phyloP scores from a whole-genome alignment of 2,113 vertebrate species.

The Pollachius pollachius region DNA sequence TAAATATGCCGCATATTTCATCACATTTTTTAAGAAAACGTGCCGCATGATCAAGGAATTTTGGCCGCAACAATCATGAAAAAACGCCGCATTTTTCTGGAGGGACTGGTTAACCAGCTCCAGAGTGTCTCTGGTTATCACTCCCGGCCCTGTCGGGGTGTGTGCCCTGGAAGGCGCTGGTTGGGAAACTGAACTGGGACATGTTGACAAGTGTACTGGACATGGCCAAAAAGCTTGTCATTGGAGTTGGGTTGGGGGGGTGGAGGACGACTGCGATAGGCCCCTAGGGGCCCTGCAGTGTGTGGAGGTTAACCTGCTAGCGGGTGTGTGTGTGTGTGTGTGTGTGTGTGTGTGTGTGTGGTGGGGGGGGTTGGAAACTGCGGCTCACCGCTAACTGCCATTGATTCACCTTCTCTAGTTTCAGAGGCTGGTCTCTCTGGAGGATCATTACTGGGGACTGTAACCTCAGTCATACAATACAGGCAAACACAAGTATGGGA shows the following conservation, averaged over 20 bases:
- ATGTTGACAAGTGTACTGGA: constrained; percentile 47
- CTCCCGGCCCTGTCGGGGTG: background rate
- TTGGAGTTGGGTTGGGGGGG: constrained; percentile 12
- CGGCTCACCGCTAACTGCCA: constrained; percentile 51
- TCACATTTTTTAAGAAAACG: too few species aligned
- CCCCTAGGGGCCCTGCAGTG: constrained; percentile 41
- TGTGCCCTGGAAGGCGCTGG: constrained; percentile 10
- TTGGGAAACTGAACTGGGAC: constrained; percentile 18
- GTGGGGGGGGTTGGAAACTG: constrained; percentile 16
- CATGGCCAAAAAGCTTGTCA: constrained; percentile 32
- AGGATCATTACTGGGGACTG: too few species aligned
- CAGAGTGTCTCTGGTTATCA: too few species aligned
- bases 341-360: too few species aligned
- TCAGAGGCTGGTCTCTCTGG: too few species aligned
- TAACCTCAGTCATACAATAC: too few species aligned
- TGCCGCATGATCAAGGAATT: too few species aligned
- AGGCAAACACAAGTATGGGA: too few species aligned
- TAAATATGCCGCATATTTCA: too few species aligned
- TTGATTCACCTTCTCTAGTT: constrained; percentile 31
- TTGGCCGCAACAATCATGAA: too few species aligned
- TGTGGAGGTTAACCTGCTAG: constrained; percentile 55
- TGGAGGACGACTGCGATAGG: constrained; percentile 23
- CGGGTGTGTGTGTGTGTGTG: constrained; percentile 5
- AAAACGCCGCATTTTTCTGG: too few species aligned
- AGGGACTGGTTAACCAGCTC: too few species aligned